Percentiles rank a stretch among this genome's conserved stretches.
phyloP scores from a whole-genome alignment of 2,888 invertebrate genomes.

The Drosophila lacicola region DNA sequence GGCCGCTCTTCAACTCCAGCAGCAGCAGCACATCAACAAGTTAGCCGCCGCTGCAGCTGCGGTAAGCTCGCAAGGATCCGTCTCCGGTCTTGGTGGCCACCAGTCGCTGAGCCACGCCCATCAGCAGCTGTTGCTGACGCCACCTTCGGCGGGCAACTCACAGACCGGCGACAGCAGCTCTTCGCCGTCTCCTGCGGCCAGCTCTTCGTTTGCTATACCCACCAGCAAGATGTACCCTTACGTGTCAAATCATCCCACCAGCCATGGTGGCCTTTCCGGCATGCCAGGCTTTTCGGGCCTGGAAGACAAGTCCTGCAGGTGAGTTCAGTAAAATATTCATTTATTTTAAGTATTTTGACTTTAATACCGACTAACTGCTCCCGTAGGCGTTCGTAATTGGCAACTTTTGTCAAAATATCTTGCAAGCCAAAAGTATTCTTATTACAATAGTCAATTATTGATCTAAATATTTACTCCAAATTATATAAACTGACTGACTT shows the following conservation, averaged over 20 bases:
- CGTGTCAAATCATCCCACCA: slow-evolving; percentile 90
- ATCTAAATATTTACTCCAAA: too few relatives aligned
- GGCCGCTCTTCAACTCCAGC: slow-evolving; percentile 82
- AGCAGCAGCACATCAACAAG: slow-evolving; percentile 83
- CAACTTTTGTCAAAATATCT: too few relatives aligned
- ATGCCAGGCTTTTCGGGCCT: slow-evolving; percentile 86
- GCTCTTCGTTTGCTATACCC: slow-evolving; percentile 87
- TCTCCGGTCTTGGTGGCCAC: slow-evolving; percentile 43
- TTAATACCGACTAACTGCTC: too few relatives aligned
- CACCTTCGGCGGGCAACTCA: slow-evolving; percentile 81
- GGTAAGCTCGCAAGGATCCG: slow-evolving; percentile 71
- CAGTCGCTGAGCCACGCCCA: slow-evolving; percentile 71
- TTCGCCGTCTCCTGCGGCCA: slow-evolving; percentile 81
- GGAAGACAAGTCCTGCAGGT: slow-evolving; percentile 86
- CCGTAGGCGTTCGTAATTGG: too few relatives aligned
- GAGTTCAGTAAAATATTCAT: slow-evolving; percentile 5
- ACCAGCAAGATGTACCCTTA: slow-evolving; percentile 96
- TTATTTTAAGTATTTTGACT: neutral
- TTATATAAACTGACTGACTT: too few relatives aligned
- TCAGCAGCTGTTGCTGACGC: slow-evolving; percentile 80
- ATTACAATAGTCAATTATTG: too few relatives aligned
- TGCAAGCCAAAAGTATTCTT: too few relatives aligned
- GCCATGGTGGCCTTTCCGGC: slow-evolving; percentile 93
- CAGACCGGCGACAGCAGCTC: slow-evolving; percentile 82
- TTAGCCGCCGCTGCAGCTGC: slow-evolving; percentile 82